These are phyloP conservation scores for Drosophila neocordata DNA, from an alignment of 1,140 invertebrate species.

Conservation along the genomic window DNA sequence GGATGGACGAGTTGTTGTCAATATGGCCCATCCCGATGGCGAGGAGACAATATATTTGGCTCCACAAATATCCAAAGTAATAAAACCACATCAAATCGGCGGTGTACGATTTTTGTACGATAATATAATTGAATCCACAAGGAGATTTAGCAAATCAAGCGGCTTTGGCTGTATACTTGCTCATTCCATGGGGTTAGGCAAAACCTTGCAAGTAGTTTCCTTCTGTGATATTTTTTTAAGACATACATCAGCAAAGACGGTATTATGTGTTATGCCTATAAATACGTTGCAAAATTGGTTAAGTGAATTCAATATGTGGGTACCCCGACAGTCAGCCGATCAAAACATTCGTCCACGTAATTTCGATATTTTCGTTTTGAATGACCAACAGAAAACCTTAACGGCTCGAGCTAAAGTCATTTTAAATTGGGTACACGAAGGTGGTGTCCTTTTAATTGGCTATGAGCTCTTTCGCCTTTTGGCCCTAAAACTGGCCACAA, in stretches of 20 bases:
- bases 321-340: constrained; percentile 86
- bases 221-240: constrained; percentile 98
- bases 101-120: constrained; percentile 98
- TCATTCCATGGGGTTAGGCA: constrained; percentile 99
- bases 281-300: constrained; percentile 99
- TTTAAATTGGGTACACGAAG: constrained; percentile 92
- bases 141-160: constrained; percentile 92
- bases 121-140: constrained; percentile 96
- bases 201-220: constrained; percentile 97
- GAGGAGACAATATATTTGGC: constrained; percentile 97
- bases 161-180: constrained; percentile 99
- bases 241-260: constrained; percentile 93
- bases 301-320: constrained; percentile 98
- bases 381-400: constrained; percentile 97
- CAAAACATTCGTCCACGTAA: constrained; percentile 87
- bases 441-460: constrained; percentile 97
- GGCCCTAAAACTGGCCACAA: constrained; percentile 88
- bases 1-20: constrained; percentile 95
- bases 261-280: constrained; percentile 98
- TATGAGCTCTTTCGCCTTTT: constrained; percentile 98
- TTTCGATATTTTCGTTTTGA: constrained; percentile 95
- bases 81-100: constrained; percentile 99
- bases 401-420: constrained; percentile 91
- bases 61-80: constrained; percentile 94
- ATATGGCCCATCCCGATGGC: constrained; percentile 96